These are phyloP conservation scores for Epinotia ramella DNA, from an alignment of 2,888 invertebrate genomes.

Conservation along the genomic window DNA sequence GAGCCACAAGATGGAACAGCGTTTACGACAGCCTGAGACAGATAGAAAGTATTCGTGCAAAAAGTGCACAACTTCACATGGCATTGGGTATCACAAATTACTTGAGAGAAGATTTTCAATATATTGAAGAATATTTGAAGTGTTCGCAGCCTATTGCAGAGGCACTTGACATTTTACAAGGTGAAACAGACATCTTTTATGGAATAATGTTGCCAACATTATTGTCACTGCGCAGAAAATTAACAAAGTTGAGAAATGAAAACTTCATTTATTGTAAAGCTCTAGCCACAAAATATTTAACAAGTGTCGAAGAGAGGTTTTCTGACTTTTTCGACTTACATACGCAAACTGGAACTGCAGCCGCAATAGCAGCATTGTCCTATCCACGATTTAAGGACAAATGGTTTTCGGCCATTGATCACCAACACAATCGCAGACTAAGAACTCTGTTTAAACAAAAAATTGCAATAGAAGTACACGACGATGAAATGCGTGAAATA, in stretches of 20 bases:
- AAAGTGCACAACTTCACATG: no score
- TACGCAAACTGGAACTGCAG: slow-evolving; percentile 6
- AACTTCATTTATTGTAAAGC: slow-evolving; percentile 16
- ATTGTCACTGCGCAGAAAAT: no score
- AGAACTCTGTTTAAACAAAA: slow-evolving; percentile 27
- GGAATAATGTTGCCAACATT: no score
- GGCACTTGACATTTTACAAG: no score
- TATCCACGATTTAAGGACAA: slow-evolving; percentile 29
- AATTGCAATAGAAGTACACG: slow-evolving; percentile 23
- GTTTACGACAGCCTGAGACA: no score
- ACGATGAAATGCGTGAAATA: not conserved
- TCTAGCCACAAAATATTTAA: slow-evolving; percentile 23
- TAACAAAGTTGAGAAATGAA: not conserved
- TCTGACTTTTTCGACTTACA: slow-evolving; percentile 20
- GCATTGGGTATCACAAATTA: no score
- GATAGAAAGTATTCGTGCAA: no score
- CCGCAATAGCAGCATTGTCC: slow-evolving; percentile 22
- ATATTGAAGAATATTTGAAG: no score
- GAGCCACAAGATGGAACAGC: no score
- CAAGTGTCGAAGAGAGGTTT: slow-evolving; percentile 29
- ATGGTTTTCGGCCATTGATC: slow-evolving; percentile 25
- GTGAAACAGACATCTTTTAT: no score
- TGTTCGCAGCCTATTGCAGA: no score
- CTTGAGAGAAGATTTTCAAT: no score
- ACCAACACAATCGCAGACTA: slow-evolving; percentile 24